phyloP scores from a whole-genome alignment of 2,113 vertebrate genomes.

The Oryzias javanicus region DNA sequence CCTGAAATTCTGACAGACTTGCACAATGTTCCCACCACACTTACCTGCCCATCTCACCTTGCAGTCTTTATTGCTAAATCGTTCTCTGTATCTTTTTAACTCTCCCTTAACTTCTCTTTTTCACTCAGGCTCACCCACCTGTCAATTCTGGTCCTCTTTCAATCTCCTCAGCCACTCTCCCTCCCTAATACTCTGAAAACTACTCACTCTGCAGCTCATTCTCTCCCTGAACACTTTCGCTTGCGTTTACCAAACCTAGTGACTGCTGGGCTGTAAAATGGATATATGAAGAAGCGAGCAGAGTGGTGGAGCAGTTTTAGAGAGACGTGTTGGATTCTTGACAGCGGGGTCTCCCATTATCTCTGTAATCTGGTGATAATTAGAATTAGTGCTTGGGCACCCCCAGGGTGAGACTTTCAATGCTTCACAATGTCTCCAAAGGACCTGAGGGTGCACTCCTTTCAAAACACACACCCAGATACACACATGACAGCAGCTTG shows the following conservation, averaged over 20 bases:
- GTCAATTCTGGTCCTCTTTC: conserved; percentile 72
- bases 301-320: conserved; percentile 52
- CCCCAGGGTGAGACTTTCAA: conserved; percentile 63
- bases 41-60: conserved; percentile 53
- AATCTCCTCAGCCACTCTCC: conserved; percentile 66
- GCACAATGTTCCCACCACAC: conserved; percentile 38
- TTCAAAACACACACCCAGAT: conserved; percentile 18
- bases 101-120: conserved; percentile 70
- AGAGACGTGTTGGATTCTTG: conserved; percentile 64
- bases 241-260: conserved; percentile 58
- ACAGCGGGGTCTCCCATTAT: conserved; percentile 75
- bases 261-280: conserved; percentile 77
- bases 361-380: conserved; percentile 81
- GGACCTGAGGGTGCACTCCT: conserved; percentile 51
- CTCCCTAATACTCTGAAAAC: conserved; percentile 70
- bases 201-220: conserved; percentile 68
- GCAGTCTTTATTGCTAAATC: conserved; percentile 68
- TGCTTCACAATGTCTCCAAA: conserved; percentile 70
- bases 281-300: conserved; percentile 59
- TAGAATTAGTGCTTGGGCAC: conserved; percentile 76
- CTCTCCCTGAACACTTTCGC: conserved; percentile 61
- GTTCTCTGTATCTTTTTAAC: conserved; percentile 66
- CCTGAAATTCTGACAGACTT: conserved; percentile 20
- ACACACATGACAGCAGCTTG: conserved; percentile 45
- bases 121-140: conserved; percentile 63